These are phyloP conservation scores for Xanthia togata DNA, from an alignment of 2,888 invertebrate genomes.

Conservation along the genomic window DNA sequence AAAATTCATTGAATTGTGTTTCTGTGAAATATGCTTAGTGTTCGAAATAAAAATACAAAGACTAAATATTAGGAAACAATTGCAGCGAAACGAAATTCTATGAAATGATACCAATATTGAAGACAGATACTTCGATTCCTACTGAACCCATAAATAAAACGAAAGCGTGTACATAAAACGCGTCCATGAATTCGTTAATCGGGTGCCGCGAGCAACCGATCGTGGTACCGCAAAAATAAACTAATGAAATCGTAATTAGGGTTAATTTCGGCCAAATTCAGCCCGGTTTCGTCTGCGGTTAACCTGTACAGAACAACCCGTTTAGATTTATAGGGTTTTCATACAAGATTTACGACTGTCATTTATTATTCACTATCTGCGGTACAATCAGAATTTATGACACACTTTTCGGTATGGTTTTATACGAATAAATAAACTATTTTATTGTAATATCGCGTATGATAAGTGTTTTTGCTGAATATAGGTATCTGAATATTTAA, in stretches of 20 bases:
- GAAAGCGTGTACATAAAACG: slow-evolving; percentile 22
- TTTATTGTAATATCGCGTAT: slow-evolving; percentile 72
- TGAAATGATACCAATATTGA: background rate
- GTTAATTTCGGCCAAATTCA: slow-evolving; percentile 59
- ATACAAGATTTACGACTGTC: slow-evolving; percentile 87
- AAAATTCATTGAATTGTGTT: no score
- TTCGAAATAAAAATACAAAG: no score
- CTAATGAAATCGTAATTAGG: slow-evolving; percentile 67
- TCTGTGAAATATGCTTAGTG: no score
- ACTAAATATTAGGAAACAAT: no score
- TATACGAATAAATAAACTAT: slow-evolving; percentile 81
- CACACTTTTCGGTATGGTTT: slow-evolving; percentile 84
- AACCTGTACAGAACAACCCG: slow-evolving; percentile 81
- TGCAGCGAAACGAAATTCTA: no score
- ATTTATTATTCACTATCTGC: slow-evolving; percentile 89
- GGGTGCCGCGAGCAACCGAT: slow-evolving; percentile 19
- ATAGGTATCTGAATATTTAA: slow-evolving; percentile 51
- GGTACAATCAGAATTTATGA: slow-evolving; percentile 87
- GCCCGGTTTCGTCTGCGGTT: slow-evolving; percentile 69
- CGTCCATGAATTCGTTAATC: slow-evolving; percentile 49
- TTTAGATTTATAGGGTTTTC: slow-evolving; percentile 88
- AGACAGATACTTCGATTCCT: background rate
- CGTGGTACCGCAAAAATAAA: slow-evolving; percentile 57
- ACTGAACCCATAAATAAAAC: slow-evolving; percentile 12
- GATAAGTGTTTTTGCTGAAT: slow-evolving; percentile 65